Evolutionary conservation across 2,113 vertebrate genomes (phyloP), one percentile per base, ranked within the genome.

Genomic region (Narcine bancroftii): DNA sequence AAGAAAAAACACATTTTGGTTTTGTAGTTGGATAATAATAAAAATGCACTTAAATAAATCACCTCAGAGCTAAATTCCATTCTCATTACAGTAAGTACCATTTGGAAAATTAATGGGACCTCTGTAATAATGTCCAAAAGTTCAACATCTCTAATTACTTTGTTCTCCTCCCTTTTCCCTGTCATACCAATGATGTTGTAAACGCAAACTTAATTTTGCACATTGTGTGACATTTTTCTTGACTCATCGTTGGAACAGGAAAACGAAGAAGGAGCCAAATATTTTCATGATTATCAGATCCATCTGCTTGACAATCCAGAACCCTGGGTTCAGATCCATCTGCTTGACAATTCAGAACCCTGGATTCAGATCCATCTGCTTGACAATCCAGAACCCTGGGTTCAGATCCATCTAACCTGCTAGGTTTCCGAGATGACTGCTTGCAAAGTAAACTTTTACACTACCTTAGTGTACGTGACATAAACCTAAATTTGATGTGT

Each of bases 41-140:
- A 26, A 29, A 56, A 81, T 56, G 26, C 79, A 26, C 29, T 83
- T 45, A 26, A 33, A 83, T n/a, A 56, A 53, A 53, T 83, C 50
- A 47, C 79, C 79, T 83, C 79, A 83, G 24, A 83, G 79, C 47
- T 26, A 56, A n/a, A 24, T 56, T 11, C 79, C 79, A 56, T 53
- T 26, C 47, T 83, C 33, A 83, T 83, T 29, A 83, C 33, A n/a
- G 3, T 4, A 83, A 11, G 13, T 83, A 56, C 26, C 79, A 56
- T 83, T 83, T 15, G 33, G 45, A 83, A 83, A 83, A 83, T 83
- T 83, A 83, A 83, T 83, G 47, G 79, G 29, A 83, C 47, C 79
- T 83, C 50, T 83, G 50, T 83, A 33, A 56, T 83, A 83, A n/a
- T 83, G 79, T 83, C 29, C 79, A 53, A 83, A 83, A 47, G 79